These are phyloP conservation scores for Scrobipalpa costella DNA, from an alignment of 2,888 invertebrate species.

Conservation along the genomic window DNA sequence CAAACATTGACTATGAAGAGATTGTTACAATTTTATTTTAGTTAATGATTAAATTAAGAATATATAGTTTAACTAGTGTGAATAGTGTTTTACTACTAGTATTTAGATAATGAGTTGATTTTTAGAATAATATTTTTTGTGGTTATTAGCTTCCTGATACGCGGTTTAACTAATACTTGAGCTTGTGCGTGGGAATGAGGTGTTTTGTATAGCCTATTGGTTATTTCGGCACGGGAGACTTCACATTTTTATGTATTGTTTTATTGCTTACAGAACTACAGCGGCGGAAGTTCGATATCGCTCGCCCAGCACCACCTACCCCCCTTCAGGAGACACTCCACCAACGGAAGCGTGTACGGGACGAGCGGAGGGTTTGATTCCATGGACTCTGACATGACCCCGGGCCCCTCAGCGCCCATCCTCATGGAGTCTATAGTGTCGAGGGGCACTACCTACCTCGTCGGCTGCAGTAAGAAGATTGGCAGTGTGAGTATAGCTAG, in stretches of 20 bases:
- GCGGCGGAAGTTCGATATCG: slow-evolving; percentile 22
- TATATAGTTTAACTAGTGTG: no score
- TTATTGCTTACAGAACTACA: slow-evolving; percentile 1
- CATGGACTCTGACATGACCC: slow-evolving; percentile 42
- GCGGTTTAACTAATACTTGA: no score
- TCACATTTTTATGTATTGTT: not conserved
- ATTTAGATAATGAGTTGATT: no score
- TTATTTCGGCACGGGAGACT: no score
- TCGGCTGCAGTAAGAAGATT: slow-evolving; percentile 68
- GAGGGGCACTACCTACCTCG: slow-evolving; percentile 70
- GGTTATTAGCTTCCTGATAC: no score
- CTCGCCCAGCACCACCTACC: not conserved
- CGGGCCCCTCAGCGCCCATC: slow-evolving; percentile 52
- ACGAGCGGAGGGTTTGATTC: slow-evolving; percentile 32
- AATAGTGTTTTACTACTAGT: no score
- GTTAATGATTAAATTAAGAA: no score
- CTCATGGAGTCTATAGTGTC: slow-evolving; percentile 74
- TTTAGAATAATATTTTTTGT: no score
- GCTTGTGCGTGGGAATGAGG: no score
- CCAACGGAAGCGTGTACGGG: slow-evolving; percentile 11
- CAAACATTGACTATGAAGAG: no score
- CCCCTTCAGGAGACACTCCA: not conserved
- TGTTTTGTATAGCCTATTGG: no score
- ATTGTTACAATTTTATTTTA: no score
- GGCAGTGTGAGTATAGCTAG: slow-evolving; percentile 60